Evolutionary conservation across 2,113 vertebrate species (phyloP).

Genomic region (Seriola dumerili): DNA sequence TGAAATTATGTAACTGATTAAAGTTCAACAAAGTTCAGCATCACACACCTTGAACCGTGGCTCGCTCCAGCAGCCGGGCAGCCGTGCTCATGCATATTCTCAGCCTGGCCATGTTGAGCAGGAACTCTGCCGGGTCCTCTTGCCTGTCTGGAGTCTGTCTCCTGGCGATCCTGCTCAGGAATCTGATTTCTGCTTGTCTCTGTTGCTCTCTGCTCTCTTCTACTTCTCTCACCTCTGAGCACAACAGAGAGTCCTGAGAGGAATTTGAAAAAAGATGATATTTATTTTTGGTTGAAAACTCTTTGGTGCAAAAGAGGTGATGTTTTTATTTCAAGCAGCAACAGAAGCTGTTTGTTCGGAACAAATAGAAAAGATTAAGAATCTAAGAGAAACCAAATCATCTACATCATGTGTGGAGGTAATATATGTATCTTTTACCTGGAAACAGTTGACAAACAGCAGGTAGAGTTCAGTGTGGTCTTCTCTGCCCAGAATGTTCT

Average conservation of each 20-base stretch:
- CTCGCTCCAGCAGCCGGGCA: slow-evolving; percentile 65
- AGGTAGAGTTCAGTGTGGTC: slow-evolving; percentile 82
- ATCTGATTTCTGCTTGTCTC: slow-evolving; percentile 40
- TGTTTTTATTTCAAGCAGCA: background rate
- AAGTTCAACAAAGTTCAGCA: background rate
- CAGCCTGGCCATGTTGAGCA: slow-evolving; percentile 77
- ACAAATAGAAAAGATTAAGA: background rate
- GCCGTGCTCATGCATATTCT: slow-evolving; percentile 72
- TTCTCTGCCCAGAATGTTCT: slow-evolving; percentile 70
- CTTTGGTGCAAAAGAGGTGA: background rate
- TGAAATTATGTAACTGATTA: background rate
- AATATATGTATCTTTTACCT: slow-evolving; percentile 59
- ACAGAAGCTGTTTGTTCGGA: background rate
- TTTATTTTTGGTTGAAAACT: background rate
- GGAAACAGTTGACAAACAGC: slow-evolving; percentile 86
- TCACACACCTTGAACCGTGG: slow-evolving; percentile 40
- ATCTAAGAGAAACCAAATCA: too few relatives aligned
- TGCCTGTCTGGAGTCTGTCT: slow-evolving; percentile 63
- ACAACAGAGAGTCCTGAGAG: slow-evolving; percentile 76
- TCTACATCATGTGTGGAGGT: background rate
- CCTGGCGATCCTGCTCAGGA: slow-evolving; percentile 77
- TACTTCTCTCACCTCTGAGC: slow-evolving; percentile 29
- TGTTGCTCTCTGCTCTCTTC: slow-evolving; percentile 18
- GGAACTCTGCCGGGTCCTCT: slow-evolving; percentile 78
- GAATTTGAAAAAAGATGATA: background rate